Conservation (phyloP, 2,113 vertebrate species). For the Enhydra lutris region DNA sequence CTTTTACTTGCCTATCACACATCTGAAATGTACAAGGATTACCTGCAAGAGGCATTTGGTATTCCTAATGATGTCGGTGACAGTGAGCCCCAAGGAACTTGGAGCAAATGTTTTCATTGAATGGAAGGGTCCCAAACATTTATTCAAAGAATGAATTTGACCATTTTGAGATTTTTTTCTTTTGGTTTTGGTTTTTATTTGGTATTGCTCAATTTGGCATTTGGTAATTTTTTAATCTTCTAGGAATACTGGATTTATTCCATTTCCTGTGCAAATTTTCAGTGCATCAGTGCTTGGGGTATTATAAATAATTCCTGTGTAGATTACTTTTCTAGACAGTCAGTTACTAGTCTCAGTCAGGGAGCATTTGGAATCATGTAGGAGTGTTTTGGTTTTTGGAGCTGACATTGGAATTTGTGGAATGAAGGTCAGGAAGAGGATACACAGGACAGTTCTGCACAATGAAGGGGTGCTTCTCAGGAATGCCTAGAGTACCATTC, state of each 20-base stretch:
- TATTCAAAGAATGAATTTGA: not conserved
- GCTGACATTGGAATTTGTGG: not conserved
- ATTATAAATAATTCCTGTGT: not conserved
- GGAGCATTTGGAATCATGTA: not conserved
- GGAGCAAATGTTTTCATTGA: not conserved
- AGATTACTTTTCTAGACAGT: not conserved
- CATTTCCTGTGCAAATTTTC: not conserved
- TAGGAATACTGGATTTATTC: not conserved
- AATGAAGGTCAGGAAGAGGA: not conserved
- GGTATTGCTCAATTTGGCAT: not conserved
- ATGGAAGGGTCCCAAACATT: not conserved
- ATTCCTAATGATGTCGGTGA: not conserved
- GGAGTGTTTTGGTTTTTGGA: not conserved
- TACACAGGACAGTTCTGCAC: not conserved
- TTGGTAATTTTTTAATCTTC: not conserved
- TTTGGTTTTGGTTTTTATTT: not conserved
- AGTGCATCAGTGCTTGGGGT: not conserved
- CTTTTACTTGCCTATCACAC: not conserved
- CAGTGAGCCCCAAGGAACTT: not conserved
- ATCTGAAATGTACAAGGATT: not conserved
- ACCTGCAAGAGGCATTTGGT: not conserved
- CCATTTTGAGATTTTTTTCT: not conserved
- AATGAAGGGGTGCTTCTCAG: not conserved
- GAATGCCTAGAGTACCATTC: not conserved
- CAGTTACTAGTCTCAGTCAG: not conserved